phyloP scores from a whole-genome alignment of 2,113 vertebrate species.

The Sapayoa aenigma region DNA sequence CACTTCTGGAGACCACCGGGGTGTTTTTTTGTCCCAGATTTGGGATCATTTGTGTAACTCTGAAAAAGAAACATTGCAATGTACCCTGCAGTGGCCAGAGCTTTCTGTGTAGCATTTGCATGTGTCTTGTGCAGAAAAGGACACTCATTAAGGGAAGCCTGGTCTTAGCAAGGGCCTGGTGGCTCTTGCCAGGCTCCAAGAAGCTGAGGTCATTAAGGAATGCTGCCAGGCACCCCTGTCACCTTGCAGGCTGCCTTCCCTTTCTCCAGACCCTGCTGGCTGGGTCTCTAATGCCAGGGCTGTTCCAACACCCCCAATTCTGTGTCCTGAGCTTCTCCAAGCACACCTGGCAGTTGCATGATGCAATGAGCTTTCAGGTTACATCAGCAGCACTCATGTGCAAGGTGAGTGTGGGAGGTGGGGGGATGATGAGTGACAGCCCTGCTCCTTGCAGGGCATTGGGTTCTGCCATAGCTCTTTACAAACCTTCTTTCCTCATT shows the following conservation, averaged over 20 bases:
- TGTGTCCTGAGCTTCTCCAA: neutral
- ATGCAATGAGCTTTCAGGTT: conserved; percentile 22
- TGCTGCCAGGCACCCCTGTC: neutral
- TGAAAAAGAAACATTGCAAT: neutral
- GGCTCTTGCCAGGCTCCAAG: neutral
- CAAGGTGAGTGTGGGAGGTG: neutral
- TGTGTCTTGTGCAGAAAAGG: neutral
- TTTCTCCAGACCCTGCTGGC: neutral
- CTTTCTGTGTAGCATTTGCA: neutral
- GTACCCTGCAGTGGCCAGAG: neutral
- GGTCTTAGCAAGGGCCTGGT: neutral
- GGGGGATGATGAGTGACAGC: neutral
- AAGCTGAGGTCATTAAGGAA: neutral
- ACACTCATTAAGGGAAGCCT: neutral
- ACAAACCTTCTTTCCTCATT: neutral
- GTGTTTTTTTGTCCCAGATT: too few species aligned
- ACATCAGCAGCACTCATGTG: neutral
- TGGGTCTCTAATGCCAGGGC: neutral
- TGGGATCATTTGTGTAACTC: neutral
- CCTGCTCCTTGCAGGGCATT: neutral
- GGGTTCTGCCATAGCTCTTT: neutral
- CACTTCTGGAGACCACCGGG: neutral
- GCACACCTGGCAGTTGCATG: neutral
- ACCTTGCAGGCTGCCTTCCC: neutral
- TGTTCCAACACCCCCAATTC: neutral